These are phyloP conservation scores for Lucilia cuprina DNA, from an alignment of 1,140 invertebrate genomes.

Conservation along the genomic window DNA sequence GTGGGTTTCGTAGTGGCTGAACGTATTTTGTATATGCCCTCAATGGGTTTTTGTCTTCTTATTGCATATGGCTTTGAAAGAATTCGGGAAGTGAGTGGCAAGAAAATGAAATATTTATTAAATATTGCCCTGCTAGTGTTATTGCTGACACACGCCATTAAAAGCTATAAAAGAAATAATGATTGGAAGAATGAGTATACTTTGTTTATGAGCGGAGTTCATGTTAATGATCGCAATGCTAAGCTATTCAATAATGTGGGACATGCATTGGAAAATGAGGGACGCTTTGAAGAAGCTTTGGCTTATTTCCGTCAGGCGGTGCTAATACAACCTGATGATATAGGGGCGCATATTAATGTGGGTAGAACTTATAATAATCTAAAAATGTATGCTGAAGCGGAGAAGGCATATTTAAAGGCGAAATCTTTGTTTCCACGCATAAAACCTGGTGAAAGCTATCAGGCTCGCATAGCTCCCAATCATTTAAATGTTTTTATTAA, in stretches of 20 bases:
- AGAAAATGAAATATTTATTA: slow-evolving; percentile 65
- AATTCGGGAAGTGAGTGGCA: slow-evolving; percentile 43
- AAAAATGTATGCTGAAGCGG: slow-evolving; percentile 89
- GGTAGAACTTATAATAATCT: slow-evolving; percentile 93
- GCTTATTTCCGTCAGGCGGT: slow-evolving; percentile 92
- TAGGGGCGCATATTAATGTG: slow-evolving; percentile 96
- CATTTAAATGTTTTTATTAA: slow-evolving; percentile 97
- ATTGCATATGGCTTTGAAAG: slow-evolving; percentile 78
- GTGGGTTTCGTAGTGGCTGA: slow-evolving; percentile 98
- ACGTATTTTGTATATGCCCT: slow-evolving; percentile 94
- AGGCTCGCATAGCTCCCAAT: slow-evolving; percentile 93
- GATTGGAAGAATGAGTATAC: slow-evolving; percentile 94
- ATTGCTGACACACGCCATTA: slow-evolving; percentile 77
- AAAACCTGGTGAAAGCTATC: slow-evolving; percentile 91
- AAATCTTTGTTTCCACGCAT: slow-evolving; percentile 89
- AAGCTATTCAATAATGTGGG: slow-evolving; percentile 98
- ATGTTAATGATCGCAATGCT: slow-evolving; percentile 90
- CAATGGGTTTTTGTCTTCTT: slow-evolving; percentile 96
- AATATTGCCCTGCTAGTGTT: slow-evolving; percentile 70
- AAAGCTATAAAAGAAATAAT: slow-evolving; percentile 85
- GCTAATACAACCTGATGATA: slow-evolving; percentile 92
- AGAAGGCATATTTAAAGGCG: slow-evolving; percentile 88
- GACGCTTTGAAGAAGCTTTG: slow-evolving; percentile 83
- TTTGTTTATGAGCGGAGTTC: slow-evolving; percentile 90
- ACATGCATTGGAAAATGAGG: slow-evolving; percentile 89